Base-by-base conservation (phyloP, 2,888 invertebrate species). In the Harpagoxenus sublaevis region DNA sequence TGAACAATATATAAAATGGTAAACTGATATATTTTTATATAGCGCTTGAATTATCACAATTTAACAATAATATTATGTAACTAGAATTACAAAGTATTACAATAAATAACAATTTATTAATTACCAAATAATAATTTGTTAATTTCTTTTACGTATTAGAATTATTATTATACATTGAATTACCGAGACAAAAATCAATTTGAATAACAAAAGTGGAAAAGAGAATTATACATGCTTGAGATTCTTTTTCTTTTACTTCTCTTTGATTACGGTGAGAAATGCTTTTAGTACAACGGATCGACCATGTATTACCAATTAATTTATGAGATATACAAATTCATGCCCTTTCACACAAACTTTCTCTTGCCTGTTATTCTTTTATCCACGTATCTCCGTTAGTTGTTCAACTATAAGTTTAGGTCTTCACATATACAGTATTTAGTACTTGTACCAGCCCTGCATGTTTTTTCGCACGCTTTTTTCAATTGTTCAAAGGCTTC, bases 301-400 rank as follows among this genome's bases (percentile, higher is more conserved):
- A 82, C 71, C 8, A 62, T 28, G 4, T 28, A 39, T 35, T 35
- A 35, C 79, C 86, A 89, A 87, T 88, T 90, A 86, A 89, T 78
- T 90, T 92, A 93, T 88, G 8, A 89, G 93, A 94, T 94, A 94
- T 94, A 92, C 93, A 82, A 91, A 94, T 94, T 93, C 91, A 89
- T 91, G 79, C 84, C 82, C 87, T 88, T 86, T 86, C 70, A 65
- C 65, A 65, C 63, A 57, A 39, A 68, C 4, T 57, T 1, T 39
- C 8, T 23, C 68, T 18, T 42, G 63, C 63, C 42, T 74, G 78
- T 78, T 60, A 73, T 65, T 53, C 77, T 70, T 35, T 81, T 78
- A 45, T 65, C 66, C 18, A 42, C 68, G 3, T 48, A 51, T 51
- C n/a, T n/a, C n/a, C n/a, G n/a, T n/a, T n/a, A n/a, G n/a, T n/a